Evolutionary conservation across 2,888 invertebrate species (phyloP).

Genomic region (Perdita meconis): DNA sequence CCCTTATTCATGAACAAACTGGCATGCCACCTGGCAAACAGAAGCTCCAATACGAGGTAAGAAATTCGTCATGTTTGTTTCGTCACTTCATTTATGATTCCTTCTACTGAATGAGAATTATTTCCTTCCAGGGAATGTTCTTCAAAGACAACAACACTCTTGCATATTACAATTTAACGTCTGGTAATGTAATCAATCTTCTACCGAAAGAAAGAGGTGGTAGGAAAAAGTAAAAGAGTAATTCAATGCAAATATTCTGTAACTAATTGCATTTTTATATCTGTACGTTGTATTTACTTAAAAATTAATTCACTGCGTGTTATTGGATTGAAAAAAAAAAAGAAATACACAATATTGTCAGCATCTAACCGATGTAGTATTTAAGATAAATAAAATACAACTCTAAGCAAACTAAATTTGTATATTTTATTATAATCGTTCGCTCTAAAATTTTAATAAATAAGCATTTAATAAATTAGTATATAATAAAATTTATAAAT

Average conservation of each 20-base stretch:
- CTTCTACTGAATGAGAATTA: conserved; percentile 1
- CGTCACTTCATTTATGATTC: conserved; percentile 6
- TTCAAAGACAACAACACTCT: conserved; percentile 98
- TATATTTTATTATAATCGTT: conserved; percentile 18
- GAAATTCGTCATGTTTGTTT: conserved; percentile 53
- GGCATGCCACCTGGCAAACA: conserved; percentile 99
- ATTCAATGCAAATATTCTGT: no score
- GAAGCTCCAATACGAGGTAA: conserved; percentile 96
- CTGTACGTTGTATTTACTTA: conserved; percentile 14
- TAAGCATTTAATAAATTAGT: conserved; percentile 56
- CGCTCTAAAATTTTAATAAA: conserved; percentile 43
- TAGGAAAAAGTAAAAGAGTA: conserved; percentile 94
- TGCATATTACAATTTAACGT: conserved; percentile 97
- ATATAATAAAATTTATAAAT: conserved; percentile 55
- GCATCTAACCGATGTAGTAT: neutral
- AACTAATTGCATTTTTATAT: conserved; percentile 3
- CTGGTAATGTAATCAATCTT: conserved; percentile 93
- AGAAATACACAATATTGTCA: neutral
- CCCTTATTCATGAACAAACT: conserved; percentile 92
- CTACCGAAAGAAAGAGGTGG: conserved; percentile 99
- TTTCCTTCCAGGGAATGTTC: conserved; percentile 93
- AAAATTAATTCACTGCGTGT: neutral
- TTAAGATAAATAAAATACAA: conserved; percentile 27
- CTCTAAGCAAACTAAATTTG: conserved; percentile 25
- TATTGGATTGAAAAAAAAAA: neutral